Percentiles rank a stretch among this genome's conserved stretches.
These are phyloP conservation scores for Bellardia pandia DNA, from an alignment of 2,888 invertebrate genomes.

Conservation along the genomic window DNA sequence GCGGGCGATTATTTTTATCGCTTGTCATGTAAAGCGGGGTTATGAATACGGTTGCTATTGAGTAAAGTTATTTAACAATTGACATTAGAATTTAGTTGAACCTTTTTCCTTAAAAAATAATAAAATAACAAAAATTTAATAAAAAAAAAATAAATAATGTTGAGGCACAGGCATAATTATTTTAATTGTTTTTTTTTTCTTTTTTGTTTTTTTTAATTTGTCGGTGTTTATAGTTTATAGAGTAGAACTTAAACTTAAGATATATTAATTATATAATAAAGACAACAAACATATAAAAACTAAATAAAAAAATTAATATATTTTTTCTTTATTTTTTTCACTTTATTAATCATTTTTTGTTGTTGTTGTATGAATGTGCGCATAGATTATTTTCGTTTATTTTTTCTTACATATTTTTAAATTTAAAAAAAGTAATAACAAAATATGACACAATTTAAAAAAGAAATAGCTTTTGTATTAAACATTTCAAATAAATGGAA, in stretches of 20 bases:
- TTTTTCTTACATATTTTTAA: slow-evolving; percentile 47
- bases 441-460: slow-evolving; percentile 67
- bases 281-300: slow-evolving; percentile 32
- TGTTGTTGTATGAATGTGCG: slow-evolving; percentile 76
- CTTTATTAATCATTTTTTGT: slow-evolving; percentile 68
- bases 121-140: background rate
- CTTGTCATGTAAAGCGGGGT: too few relatives aligned
- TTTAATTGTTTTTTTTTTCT: background rate
- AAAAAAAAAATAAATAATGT: slow-evolving; percentile 1
- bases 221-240: background rate
- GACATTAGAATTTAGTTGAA: too few relatives aligned
- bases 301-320: slow-evolving; percentile 40
- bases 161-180: slow-evolving; percentile 29
- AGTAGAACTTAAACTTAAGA: slow-evolving; percentile 17
- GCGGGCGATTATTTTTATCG: too few relatives aligned
- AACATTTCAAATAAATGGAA: slow-evolving; percentile 47
- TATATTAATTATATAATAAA: background rate
- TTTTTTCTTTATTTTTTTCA: slow-evolving; percentile 58
- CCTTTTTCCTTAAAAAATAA: background rate
- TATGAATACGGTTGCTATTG: too few relatives aligned
- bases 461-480: slow-evolving; percentile 10
- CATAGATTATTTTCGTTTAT: slow-evolving; percentile 73
- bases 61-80: too few relatives aligned
- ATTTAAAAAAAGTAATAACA: slow-evolving; percentile 48
- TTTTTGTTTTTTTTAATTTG: slow-evolving; percentile 18